A percentile compares a stretch with the other conserved stretches of the same genome.
Conservation (phyloP, 2,113 vertebrate species). For the Podilymbus podiceps region DNA sequence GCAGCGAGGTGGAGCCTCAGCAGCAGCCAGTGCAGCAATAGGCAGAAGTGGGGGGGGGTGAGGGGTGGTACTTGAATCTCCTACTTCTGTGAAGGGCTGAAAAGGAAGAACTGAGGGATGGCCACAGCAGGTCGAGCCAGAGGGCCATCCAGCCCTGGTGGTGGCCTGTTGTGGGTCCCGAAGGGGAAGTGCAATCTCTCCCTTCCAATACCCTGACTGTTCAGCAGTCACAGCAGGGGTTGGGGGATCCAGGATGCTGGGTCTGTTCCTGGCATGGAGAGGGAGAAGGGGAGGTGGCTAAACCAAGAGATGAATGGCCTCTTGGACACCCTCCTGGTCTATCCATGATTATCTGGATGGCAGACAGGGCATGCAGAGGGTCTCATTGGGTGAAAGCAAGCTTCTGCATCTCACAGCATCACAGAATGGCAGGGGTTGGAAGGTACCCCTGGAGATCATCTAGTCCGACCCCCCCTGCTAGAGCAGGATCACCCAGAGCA, state of each 20-base stretch:
- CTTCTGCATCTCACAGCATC: background rate
- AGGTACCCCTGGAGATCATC: too few species aligned
- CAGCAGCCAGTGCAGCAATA: background rate
- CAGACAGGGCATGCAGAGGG: background rate
- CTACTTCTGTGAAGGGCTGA: background rate
- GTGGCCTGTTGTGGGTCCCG: background rate
- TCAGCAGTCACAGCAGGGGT: background rate
- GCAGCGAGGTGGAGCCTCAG: fast-evolving
- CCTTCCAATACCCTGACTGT: background rate
- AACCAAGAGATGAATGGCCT: background rate
- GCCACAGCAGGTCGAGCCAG: background rate
- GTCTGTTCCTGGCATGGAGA: background rate
- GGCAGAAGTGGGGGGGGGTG: background rate
- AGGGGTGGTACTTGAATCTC: background rate
- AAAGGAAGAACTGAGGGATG: background rate
- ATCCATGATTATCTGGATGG: background rate
- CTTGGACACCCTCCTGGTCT: background rate
- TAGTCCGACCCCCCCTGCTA: too few species aligned
- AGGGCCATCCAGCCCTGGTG: background rate
- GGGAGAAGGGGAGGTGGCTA: background rate
- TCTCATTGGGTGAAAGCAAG: background rate
- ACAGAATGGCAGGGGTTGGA: too few species aligned
- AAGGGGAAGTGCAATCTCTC: background rate
- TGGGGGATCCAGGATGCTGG: background rate
- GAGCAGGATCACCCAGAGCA: too few species aligned